A percentile compares a stretch with the other conserved stretches of the same genome.
These are phyloP conservation scores for Rissa tridactyla DNA, from an alignment of 2,113 vertebrate genomes.

Conservation along the genomic window DNA sequence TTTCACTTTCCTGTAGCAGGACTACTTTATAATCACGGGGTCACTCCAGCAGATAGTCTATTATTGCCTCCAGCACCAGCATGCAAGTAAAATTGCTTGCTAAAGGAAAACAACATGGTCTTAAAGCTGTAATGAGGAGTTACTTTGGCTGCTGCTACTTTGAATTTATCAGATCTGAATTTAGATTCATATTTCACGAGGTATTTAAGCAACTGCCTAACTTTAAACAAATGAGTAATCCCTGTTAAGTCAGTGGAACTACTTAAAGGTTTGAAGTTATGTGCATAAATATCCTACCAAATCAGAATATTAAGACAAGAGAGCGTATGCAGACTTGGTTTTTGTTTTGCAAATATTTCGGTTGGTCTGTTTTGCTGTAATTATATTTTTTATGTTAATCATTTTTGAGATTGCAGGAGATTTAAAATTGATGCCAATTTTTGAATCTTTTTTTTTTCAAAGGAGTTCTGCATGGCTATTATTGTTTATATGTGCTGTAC, in stretches of 20 bases:
- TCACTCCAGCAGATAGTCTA: neutral
- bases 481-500: neutral
- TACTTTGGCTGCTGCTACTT: slow-evolving; percentile 1
- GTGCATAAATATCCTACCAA: slow-evolving; percentile 3
- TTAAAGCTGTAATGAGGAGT: neutral
- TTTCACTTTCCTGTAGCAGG: neutral
- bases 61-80: neutral
- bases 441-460: neutral
- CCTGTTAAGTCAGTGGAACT: slow-evolving; percentile 36
- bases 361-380: neutral
- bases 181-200: slow-evolving; percentile 11
- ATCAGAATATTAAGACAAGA: neutral
- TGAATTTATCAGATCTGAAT: slow-evolving; percentile 33
- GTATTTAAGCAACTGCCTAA: slow-evolving; percentile 18
- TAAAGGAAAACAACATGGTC: neutral
- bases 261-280: slow-evolving; percentile 21
- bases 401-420: neutral
- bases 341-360: slow-evolving; percentile 26
- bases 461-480: neutral
- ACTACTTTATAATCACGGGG: neutral
- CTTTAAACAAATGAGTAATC: slow-evolving; percentile 35
- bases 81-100: neutral
- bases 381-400: neutral
- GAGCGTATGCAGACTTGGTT: neutral
- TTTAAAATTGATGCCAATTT: neutral